Evolutionary conservation across 2,888 invertebrate genomes (phyloP).

Genomic region (Drosophila quinaria): DNA sequence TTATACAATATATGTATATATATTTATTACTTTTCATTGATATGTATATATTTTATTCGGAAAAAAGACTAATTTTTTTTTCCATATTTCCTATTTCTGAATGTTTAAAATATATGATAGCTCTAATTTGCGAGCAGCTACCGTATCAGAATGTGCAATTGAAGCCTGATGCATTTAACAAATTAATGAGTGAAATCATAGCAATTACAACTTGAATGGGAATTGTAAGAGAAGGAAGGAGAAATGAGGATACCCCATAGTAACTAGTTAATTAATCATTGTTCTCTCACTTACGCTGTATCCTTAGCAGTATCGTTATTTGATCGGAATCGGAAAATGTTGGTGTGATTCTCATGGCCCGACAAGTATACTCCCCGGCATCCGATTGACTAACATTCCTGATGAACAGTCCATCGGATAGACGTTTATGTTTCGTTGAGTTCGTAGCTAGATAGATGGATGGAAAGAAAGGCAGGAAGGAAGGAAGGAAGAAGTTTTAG

Average conservation of each 20-base stretch:
- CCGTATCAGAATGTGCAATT: background rate
- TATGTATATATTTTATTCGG: no score
- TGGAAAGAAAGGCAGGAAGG: background rate
- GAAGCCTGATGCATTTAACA: background rate
- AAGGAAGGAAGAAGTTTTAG: constrained; percentile 7
- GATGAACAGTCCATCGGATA: constrained; percentile 87
- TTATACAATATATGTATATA: no score
- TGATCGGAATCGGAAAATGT: constrained; percentile 87
- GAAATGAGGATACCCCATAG: background rate
- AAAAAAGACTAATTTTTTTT: no score
- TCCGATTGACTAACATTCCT: constrained; percentile 87
- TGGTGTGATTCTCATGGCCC: constrained; percentile 87
- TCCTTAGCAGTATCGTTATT: constrained; percentile 87
- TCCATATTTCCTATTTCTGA: no score
- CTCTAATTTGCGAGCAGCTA: background rate
- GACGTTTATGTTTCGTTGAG: constrained; percentile 85
- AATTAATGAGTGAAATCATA: constrained; percentile 7
- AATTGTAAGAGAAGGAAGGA: background rate
- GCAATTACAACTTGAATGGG: background rate
- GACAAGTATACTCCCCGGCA: constrained; percentile 87
- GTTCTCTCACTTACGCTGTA: constrained; percentile 87
- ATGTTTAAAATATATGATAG: background rate
- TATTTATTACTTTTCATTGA: no score
- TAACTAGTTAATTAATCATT: background rate
- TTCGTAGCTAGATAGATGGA: constrained; percentile 73